Base-by-base conservation (phyloP, 2,797 vertebrate species). In the Takifugu rubripes region DNA sequence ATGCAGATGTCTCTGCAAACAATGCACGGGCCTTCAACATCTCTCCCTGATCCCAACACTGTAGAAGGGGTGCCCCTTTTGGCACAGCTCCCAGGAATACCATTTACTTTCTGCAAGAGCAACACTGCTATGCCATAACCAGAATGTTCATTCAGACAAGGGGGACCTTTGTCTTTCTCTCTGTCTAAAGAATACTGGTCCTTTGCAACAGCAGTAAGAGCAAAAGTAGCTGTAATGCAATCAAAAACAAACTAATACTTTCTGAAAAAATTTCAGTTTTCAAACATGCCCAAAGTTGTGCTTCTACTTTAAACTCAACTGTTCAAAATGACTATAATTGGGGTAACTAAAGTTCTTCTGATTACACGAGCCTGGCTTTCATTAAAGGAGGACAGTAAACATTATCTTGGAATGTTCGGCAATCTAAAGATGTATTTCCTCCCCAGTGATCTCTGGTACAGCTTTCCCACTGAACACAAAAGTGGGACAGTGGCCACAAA, bases 381-480 rank as follows among this genome's bases (percentile, higher is more conserved):
- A 74, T 69, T 63, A 78, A 68, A 73, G 52, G 64, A 47, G 64
- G 66, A 62, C 64, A 45, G 54, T 61, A 45, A 62, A 68, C 58
- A 74, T 75, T 77, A 79, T 81, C 71, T 71, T 57, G 49, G 49
- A 66, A 77, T 67, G 64, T 74, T 65, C 77, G 33, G 61, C 63
- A 78, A 74, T 55, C 24, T 33, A n/a, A 61, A 58, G 44, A 57
- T 36, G 16, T 64, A 49, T 61, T 62, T 69, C 8, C 56, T 60
- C 36, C 56, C 16, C 21, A 51, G 48, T 29, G 33, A 36, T 44
- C 17, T 71, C 52, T 33, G 62, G 59, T 66, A 59, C 52, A 57
- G n/a, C 53, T 67, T 74, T 66, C 51, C 58, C 60, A 74, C 8
- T 66, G 44, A 77, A 73, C 82, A 79, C 79, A 85, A 61, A 64